Base-by-base conservation (phyloP, 2,113 vertebrate genomes). In the Microtus pennsylvanicus region DNA sequence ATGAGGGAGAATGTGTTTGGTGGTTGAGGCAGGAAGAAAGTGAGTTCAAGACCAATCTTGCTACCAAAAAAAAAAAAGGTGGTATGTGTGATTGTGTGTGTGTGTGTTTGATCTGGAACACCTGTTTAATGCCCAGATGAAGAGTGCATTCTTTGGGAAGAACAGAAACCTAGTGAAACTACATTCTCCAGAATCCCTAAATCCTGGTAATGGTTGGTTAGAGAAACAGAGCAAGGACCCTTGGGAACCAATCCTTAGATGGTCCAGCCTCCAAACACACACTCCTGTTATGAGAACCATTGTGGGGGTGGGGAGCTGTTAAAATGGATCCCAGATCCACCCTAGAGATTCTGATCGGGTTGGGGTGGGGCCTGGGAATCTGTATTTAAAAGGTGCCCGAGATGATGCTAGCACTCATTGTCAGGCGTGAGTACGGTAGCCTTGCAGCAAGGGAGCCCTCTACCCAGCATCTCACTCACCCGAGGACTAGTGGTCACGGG, bases 291-390 rank as follows among this genome's bases (percentile, higher is more conserved):
- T 5, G 21, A 83, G 87, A 86, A 88, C 52, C 58, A 7, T 2
- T 30, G 86, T n/a, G 10, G 26, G 38, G 61, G 63, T 52, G 83
- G 42, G 42, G 52, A 42, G n/a, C 52, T 69, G 85, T 95, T 70
- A 67, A 72, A 82, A 28, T 17, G 24, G n/a, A 58, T 65, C 17
- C 50, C 5, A 52, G 21, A 70, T 69, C 45, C 74, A 52, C n/a
- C 78, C 16, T 35, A 24, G 47, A 78, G 70, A 75, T 30, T 81
- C 72, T 69, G 90, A 91, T 61, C 61, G 28, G 11, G 30, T 28
- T 14, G 69, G 86, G 81, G 35, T 17, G 85, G 85, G n/a, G 69
- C 76, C 72, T 97, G 92, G 21, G 76, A 89, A 91, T 76, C 70
- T 83, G 70, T 58, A 77, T 91, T 76, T 58, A 72, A 58, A 70